Evolutionary conservation across 2,797 vertebrate genomes (phyloP).

Genomic region (Phalanger gymnotis): DNA sequence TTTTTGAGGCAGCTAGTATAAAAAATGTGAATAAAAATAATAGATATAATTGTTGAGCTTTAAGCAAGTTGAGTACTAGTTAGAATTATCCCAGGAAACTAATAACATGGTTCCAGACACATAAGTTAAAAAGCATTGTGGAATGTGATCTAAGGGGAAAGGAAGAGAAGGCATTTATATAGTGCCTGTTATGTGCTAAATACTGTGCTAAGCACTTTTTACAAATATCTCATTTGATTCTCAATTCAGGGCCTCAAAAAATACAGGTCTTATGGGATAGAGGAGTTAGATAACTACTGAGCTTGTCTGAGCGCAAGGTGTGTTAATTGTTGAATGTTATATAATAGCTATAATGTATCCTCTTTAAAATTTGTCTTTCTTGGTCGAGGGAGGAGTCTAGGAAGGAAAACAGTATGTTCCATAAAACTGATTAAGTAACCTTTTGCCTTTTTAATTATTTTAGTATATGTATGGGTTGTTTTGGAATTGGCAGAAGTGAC

Average conservation of each 20-base stretch:
- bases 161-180: background rate
- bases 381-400: background rate
- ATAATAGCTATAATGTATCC: background rate
- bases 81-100: background rate
- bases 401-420: background rate
- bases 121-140: background rate
- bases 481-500: slow-evolving; percentile 31
- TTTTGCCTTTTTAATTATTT: slow-evolving; percentile 43
- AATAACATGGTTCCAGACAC: background rate
- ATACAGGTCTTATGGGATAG: background rate
- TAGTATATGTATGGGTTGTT: slow-evolving; percentile 33
- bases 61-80: background rate
- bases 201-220: background rate
- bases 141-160: background rate
- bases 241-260: background rate
- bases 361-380: background rate
- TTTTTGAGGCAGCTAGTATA: background rate
- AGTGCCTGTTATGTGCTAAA: background rate
- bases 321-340: background rate
- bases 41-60: background rate
- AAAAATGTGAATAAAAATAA: background rate
- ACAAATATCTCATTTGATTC: background rate
- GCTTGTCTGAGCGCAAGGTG: background rate
- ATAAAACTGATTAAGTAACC: slow-evolving; percentile 4
- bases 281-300: background rate